Base-by-base conservation (phyloP, 2,113 vertebrate genomes). In the Lophius piscatorius region DNA sequence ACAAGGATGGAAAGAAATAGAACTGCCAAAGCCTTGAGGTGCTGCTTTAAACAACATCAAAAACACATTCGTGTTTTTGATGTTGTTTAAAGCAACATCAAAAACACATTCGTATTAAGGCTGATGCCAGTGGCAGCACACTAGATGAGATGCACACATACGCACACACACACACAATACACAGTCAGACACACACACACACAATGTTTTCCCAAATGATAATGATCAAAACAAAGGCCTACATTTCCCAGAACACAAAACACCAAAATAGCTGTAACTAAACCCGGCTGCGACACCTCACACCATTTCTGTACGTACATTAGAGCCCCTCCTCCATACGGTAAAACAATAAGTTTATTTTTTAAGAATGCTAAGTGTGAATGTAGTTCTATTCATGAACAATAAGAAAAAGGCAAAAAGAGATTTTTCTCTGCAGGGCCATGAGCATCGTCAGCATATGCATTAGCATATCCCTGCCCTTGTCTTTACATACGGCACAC, bases 1-100 rank as follows among this genome's bases (percentile, higher is more conserved):
- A 74, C 50, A 73, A 64, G 74, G 40, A 57, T 4, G 6, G 0
- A 8, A 41, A 45, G n/a, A 70, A 49, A 63, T 16, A 39, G 18
- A 65, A 70, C 40, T 11, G 16, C 14, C 40, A 55, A 33, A 23
- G 42, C 21, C 20, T 17, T 16, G 26, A 51, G 79, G 74, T 70
- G 69, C 39, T 64, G 68, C 76, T 85, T 80, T 83, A 70, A 81
- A 82, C 71, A 75, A 71, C 75, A 78, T 76, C 61, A 82, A n/a
- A n/a, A n/a, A n/a, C n/a, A n/a, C n/a, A n/a, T n/a, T n/a, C n/a
- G n/a, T n/a, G n/a, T n/a, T n/a, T n/a, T n/a, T n/a, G 79, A 73
- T 70, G 69, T 36, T 64, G 68, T 75, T 85, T 80, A 82, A 70
- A 81, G 81, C 71, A 75, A 71, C 75, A 78, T 76, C 61, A 82